Evolutionary conservation across 2,888 invertebrate genomes (phyloP), one percentile per base, ranked within the genome.

Genomic region (Gari tellinella): DNA sequence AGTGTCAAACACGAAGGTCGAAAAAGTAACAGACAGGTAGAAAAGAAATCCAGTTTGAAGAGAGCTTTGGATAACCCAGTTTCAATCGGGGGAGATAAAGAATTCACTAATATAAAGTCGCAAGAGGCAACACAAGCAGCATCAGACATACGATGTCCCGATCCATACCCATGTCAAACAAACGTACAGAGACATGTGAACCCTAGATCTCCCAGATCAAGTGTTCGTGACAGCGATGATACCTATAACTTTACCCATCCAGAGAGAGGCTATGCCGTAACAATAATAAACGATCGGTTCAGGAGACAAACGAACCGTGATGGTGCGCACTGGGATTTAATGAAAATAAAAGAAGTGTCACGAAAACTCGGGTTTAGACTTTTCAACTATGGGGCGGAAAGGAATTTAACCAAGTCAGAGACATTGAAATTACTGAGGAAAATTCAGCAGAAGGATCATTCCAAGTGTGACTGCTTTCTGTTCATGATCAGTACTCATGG

Each of bases 401-500:
- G 51, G 37, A 75, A 79, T 49, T 37, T 75, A 1, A 66, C 62
- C 0, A 68, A 66, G 43, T 17, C 26, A 31, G 56, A 75, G 49
- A 75, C 66, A 15, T 37, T 75, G 21, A 15, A 40, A 10, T 25
- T 75, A n/a, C 45, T 79, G 40, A 31, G 52, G 4, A 17, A 52
- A 19, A 62, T 65, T 21, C 64, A 72, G 15, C 46, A 31, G 2
- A 3, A 25, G 2, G 72, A 79, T 26, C 75, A 75, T 51, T 64
- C 70, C 1, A 40, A 66, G 7, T 72, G 68, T 49, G 79, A 75
- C 25, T 65, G 75, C 41, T 79, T 79, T 40, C 26, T 63, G 55
- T 57, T 79, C 38, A 56, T 75, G 58, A 69, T 79, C 0, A 79
- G 79, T 41, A 66, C 75, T 0, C 79, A 79, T 57, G 79, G 79